Evolutionary conservation across 2,797 vertebrate genomes (phyloP).

Genomic region (Chromis chromis): DNA sequence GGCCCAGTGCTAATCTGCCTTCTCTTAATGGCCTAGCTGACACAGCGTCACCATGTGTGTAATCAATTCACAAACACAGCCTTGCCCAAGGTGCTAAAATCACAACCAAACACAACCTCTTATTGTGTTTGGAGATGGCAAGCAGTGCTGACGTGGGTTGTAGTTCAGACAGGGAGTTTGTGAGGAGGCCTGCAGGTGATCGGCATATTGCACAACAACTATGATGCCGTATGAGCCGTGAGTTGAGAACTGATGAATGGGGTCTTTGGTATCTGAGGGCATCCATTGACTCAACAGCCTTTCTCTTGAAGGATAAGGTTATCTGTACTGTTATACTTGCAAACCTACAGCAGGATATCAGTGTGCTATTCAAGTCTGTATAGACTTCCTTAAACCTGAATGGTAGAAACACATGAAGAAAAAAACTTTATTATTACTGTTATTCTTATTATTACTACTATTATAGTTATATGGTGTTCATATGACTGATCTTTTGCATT

Average conservation of each 20-base stretch:
- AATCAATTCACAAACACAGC: slow-evolving; percentile 64
- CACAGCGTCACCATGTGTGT: slow-evolving; percentile 51
- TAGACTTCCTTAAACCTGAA: slow-evolving; percentile 75
- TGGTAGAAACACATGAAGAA: slow-evolving; percentile 49
- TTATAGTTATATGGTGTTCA: slow-evolving; percentile 83
- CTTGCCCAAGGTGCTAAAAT: slow-evolving; percentile 73
- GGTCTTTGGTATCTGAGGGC: slow-evolving; percentile 71
- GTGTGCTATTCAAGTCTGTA: slow-evolving; percentile 80
- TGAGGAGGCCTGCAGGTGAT: slow-evolving; percentile 36
- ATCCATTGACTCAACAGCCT: slow-evolving; percentile 62
- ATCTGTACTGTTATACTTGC: slow-evolving; percentile 75
- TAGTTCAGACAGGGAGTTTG: slow-evolving; percentile 18
- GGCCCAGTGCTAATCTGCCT: slow-evolving; percentile 79
- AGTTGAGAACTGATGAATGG: slow-evolving; percentile 45
- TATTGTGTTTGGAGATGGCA: slow-evolving; percentile 70
- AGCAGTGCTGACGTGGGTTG: slow-evolving; percentile 40
- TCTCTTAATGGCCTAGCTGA: background rate
- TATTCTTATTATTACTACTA: slow-evolving; percentile 1
- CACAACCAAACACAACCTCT: slow-evolving; percentile 74
- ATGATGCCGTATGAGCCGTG: slow-evolving; percentile 44
- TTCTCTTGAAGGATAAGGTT: slow-evolving; percentile 61
- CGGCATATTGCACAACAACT: slow-evolving; percentile 40
- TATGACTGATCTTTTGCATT: slow-evolving; percentile 82
- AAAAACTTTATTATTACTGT: slow-evolving; percentile 35
- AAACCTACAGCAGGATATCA: slow-evolving; percentile 65